A percentile compares a stretch with the other conserved stretches of the same genome.
Conservation (phyloP, 2,113 vertebrate species). For the Podarcis raffonei region DNA sequence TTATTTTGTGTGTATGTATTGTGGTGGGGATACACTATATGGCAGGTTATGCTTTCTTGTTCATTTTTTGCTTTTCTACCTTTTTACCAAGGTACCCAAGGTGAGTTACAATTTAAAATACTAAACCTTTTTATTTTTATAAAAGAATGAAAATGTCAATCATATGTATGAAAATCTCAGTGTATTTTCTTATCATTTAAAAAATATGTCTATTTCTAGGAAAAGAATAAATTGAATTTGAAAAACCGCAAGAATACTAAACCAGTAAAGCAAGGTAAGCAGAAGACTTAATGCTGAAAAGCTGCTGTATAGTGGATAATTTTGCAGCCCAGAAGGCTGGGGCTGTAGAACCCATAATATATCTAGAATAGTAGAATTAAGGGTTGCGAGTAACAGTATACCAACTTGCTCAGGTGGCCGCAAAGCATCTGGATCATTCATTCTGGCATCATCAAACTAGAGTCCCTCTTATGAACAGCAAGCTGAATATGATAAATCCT, state of each 20-base stretch:
- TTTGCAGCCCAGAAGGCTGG: conserved; percentile 47
- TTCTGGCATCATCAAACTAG: conserved; percentile 34
- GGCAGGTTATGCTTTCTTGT: not conserved
- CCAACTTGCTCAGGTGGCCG: not conserved
- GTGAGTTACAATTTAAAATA: not conserved
- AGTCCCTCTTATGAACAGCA: not conserved
- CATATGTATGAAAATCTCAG: conserved; percentile 9
- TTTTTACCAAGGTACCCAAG: not conserved
- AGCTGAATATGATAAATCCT: conserved; percentile 23
- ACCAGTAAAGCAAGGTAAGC: conserved; percentile 85
- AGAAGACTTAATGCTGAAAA: conserved; percentile 58
- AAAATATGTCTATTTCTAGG: conserved; percentile 71
- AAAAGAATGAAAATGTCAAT: not conserved
- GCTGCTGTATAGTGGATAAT: conserved; percentile 53
- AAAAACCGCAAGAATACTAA: conserved; percentile 87
- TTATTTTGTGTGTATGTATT: too few species aligned
- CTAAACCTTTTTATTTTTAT: not conserved
- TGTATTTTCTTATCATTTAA: conserved; percentile 62
- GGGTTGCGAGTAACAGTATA: conserved; percentile 26
- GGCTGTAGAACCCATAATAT: conserved; percentile 49
- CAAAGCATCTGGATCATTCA: conserved; percentile 25
- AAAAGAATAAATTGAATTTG: conserved; percentile 86
- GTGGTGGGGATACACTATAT: not conserved
- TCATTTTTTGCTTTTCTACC: not conserved
- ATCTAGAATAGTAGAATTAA: conserved; percentile 40